Conservation (phyloP, 2,888 invertebrate species). For the Eugnorisma glareosa region DNA sequence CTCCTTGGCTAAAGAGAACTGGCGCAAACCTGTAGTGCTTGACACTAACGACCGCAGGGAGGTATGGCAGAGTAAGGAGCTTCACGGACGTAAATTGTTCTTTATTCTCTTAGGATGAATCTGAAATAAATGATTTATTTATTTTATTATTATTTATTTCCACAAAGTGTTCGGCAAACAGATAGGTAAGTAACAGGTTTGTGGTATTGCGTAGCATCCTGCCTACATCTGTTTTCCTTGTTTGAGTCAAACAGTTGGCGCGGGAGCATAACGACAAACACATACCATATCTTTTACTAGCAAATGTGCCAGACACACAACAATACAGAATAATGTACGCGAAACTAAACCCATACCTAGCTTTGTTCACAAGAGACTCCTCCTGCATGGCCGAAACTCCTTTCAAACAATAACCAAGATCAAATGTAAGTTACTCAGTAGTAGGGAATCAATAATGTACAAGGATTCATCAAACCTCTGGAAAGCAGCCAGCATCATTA, state of each 20-base stretch:
- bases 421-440: background rate
- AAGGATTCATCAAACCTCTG: background rate
- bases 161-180: constrained; percentile 1
- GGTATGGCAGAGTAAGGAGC: too few relatives aligned
- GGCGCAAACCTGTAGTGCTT: too few relatives aligned
- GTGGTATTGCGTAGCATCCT: background rate
- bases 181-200: constrained; percentile 14
- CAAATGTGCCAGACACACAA: background rate
- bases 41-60: too few relatives aligned
- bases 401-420: background rate
- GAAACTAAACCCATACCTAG: background rate
- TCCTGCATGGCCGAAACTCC: background rate
- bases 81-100: too few relatives aligned
- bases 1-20: too few relatives aligned
- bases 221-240: constrained; percentile 28
- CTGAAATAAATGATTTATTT: too few relatives aligned
- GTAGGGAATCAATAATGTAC: background rate
- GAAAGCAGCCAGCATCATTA: background rate
- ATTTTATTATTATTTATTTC: background rate
- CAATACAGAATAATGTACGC: background rate
- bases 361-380: too few relatives aligned
- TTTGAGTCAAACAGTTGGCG: constrained; percentile 15
- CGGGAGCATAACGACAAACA: background rate
- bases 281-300: background rate
- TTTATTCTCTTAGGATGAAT: too few relatives aligned